phyloP scores from a whole-genome alignment of 2,797 vertebrate genomes.

The Trematomus bernacchii region DNA sequence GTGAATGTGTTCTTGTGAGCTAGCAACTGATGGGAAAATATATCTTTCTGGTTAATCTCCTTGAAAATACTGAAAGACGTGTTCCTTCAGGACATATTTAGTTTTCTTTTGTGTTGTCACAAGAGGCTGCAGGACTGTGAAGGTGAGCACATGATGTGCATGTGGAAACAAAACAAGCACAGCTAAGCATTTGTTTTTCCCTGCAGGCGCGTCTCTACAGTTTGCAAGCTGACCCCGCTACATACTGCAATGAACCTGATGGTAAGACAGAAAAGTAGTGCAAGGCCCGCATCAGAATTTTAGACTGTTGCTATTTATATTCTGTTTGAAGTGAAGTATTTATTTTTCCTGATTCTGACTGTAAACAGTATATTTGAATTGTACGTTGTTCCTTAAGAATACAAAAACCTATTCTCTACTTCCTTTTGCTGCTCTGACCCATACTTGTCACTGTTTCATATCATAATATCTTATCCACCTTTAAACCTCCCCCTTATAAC shows the following conservation, averaged over 20 bases:
- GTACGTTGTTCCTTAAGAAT: neutral
- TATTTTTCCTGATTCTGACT: neutral
- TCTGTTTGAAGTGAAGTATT: neutral
- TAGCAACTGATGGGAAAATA: neutral
- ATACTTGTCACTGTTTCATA: neutral
- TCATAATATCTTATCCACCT: neutral
- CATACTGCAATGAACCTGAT: slow-evolving; percentile 99
- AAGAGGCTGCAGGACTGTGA: neutral
- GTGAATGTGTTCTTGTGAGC: neutral
- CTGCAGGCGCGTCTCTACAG: slow-evolving; percentile 96
- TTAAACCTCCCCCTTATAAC: neutral
- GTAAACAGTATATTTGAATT: neutral
- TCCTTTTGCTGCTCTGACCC: neutral
- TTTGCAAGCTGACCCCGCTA: slow-evolving; percentile 97
- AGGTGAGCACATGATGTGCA: slow-evolving; percentile 24
- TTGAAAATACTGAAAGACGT: neutral
- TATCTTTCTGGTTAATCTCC: neutral
- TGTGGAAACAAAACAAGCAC: neutral
- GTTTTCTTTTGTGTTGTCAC: neutral
- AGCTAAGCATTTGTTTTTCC: slow-evolving; percentile 45
- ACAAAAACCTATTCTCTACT: neutral
- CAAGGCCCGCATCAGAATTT: neutral
- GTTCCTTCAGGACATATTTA: slow-evolving; percentile 25
- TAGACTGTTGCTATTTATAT: neutral
- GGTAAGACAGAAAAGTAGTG: slow-evolving; percentile 80